A percentile compares a stretch with the other conserved stretches of the same genome.
Evolutionary conservation across 2,113 vertebrate genomes (phyloP).

Genomic region (Oncorhynchus clarkii): DNA sequence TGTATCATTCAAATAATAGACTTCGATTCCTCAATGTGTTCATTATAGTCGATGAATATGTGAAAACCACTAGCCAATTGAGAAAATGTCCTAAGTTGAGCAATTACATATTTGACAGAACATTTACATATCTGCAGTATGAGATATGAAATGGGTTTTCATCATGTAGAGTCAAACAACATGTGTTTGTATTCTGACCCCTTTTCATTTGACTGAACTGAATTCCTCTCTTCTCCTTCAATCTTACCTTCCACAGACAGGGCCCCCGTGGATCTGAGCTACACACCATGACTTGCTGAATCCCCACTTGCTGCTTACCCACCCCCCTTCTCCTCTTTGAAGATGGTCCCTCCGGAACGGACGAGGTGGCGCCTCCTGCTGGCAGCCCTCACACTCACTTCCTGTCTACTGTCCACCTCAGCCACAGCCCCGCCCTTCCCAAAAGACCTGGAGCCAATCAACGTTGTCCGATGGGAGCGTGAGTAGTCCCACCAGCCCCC

Average conservation of each 20-base stretch:
- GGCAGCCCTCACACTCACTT: constrained; percentile 25
- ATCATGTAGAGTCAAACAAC: no score
- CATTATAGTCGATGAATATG: no score
- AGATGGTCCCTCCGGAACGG: constrained; percentile 32
- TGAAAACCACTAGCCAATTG: no score
- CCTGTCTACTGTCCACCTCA: constrained; percentile 32
- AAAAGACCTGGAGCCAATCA: constrained; percentile 69
- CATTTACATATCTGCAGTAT: no score
- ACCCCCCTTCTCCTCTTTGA: neutral
- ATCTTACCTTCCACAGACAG: neutral
- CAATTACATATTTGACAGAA: no score
- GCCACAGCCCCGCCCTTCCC: constrained; percentile 58
- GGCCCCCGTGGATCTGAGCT: neutral
- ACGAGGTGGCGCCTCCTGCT: constrained; percentile 19
- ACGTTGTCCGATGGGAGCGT: constrained; percentile 53
- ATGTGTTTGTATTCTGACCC: no score
- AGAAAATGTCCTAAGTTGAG: no score
- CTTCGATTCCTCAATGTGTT: no score
- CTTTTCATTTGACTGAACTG: neutral
- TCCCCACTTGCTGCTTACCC: neutral
- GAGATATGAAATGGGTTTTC: no score
- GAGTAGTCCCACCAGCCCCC: constrained; percentile 32
- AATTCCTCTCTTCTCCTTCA: neutral
- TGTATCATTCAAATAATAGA: no score
- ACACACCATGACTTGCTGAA: constrained; percentile 50